Percentiles rank a stretch among this genome's conserved stretches.
Conservation (phyloP, 2,888 invertebrate species). For the Monopis laevigella region DNA sequence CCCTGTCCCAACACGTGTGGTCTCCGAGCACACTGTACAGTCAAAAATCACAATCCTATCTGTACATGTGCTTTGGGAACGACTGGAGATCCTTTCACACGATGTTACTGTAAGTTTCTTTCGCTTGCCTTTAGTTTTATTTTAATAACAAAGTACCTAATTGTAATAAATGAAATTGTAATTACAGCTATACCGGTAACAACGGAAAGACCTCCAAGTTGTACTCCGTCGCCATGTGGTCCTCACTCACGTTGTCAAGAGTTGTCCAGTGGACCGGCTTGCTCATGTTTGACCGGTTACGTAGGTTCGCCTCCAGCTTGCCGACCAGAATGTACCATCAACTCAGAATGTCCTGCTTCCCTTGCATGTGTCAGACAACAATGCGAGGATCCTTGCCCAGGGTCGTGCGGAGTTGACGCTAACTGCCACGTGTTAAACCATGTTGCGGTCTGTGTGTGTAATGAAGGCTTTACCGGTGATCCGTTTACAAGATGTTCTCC, state of each 20-base stretch:
- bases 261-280: conserved; percentile 76
- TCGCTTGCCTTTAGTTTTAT: background rate
- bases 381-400: conserved; percentile 85
- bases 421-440: conserved; percentile 83
- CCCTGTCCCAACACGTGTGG: conserved; percentile 91
- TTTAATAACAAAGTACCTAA: conserved; percentile 2
- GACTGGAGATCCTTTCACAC: conserved; percentile 87
- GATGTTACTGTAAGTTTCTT: conserved; percentile 77
- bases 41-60: conserved; percentile 86
- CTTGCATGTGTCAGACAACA: conserved; percentile 81
- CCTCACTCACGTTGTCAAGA: conserved; percentile 84
- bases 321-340: conserved; percentile 81
- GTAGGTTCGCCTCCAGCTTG: conserved; percentile 83
- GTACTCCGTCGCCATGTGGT: conserved; percentile 85
- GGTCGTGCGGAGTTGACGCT: conserved; percentile 83
- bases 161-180: background rate
- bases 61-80: conserved; percentile 87
- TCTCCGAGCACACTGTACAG: conserved; percentile 82
- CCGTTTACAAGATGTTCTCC: conserved; percentile 78
- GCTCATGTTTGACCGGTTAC: conserved; percentile 81
- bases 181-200: conserved; percentile 40
- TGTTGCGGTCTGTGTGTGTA: conserved; percentile 82
- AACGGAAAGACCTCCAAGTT: conserved; percentile 77
- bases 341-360: conserved; percentile 81
- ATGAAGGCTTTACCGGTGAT: conserved; percentile 81